Conservation (phyloP, 2,888 invertebrate species). For the Sialis lutaria region DNA sequence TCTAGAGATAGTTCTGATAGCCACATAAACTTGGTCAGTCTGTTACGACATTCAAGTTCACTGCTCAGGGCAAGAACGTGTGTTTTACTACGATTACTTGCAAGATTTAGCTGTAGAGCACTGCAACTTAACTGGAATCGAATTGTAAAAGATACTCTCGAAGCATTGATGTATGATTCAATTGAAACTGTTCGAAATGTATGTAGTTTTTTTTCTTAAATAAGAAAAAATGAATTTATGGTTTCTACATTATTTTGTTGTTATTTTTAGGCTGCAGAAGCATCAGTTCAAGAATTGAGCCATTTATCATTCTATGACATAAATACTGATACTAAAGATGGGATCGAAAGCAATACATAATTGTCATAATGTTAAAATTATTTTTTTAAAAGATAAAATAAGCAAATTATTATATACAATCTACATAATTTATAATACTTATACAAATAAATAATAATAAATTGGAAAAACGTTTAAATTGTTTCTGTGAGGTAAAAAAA, state of each 20-base stretch:
- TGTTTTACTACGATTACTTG: slow-evolving; percentile 49
- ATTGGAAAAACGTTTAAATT: too few relatives aligned
- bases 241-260: slow-evolving; percentile 2
- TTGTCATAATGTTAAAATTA: too few relatives aligned
- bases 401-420: too few relatives aligned
- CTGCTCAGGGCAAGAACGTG: slow-evolving; percentile 44
- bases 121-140: slow-evolving; percentile 44
- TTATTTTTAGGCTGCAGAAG: slow-evolving; percentile 28
- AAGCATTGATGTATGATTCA: slow-evolving; percentile 41
- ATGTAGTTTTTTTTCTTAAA: slow-evolving; percentile 14
- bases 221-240: neutral
- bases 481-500: too few relatives aligned
- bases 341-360: too few relatives aligned
- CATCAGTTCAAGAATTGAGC: slow-evolving; percentile 34
- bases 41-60: slow-evolving; percentile 39
- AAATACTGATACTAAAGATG: neutral
- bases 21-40: slow-evolving; percentile 31
- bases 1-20: slow-evolving; percentile 21
- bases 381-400: too few relatives aligned
- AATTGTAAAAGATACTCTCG: slow-evolving; percentile 37
- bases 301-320: slow-evolving; percentile 31
- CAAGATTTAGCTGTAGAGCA: slow-evolving; percentile 46
- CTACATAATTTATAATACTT: too few relatives aligned
- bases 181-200: slow-evolving; percentile 40
- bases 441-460: too few relatives aligned